Evolutionary conservation across 1,140 invertebrate species (phyloP).

Genomic region (Tetraneura akinire): DNA sequence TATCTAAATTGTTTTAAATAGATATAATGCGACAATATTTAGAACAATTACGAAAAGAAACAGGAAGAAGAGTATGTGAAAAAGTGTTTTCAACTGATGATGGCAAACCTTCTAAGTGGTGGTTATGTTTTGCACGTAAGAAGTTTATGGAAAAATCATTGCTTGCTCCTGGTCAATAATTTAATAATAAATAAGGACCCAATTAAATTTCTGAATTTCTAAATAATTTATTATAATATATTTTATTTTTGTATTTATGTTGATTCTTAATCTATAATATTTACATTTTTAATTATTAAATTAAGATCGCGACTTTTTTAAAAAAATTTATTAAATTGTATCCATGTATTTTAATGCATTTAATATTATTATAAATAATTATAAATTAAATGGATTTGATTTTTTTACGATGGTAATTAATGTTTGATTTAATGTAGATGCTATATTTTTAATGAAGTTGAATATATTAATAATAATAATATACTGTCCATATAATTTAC

Average conservation of each 20-base stretch:
- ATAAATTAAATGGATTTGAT: too few species aligned
- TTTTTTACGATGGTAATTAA: too few species aligned
- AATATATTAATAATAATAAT: too few species aligned
- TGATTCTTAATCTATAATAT: slow-evolving; percentile 6
- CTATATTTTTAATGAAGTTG: too few species aligned
- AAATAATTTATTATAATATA: background rate
- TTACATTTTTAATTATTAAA: slow-evolving; percentile 11
- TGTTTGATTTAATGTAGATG: too few species aligned
- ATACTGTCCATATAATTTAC: too few species aligned
- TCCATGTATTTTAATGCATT: background rate
- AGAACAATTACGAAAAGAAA: slow-evolving; percentile 93
- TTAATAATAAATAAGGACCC: background rate
- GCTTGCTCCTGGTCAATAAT: slow-evolving; percentile 73
- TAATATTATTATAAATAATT: too few species aligned
- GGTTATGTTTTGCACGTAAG: slow-evolving; percentile 98
- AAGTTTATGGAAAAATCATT: slow-evolving; percentile 99
- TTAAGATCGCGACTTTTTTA: background rate
- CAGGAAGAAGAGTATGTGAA: slow-evolving; percentile 85
- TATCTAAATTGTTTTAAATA: slow-evolving; percentile 60
- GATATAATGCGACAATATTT: slow-evolving; percentile 92
- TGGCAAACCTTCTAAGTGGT: slow-evolving; percentile 98
- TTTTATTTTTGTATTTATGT: slow-evolving; percentile 37
- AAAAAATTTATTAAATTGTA: background rate
- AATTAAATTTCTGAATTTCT: background rate
- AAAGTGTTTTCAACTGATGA: slow-evolving; percentile 87